Percentiles rank a stretch among this genome's conserved stretches.
phyloP scores from a whole-genome alignment of 2,113 vertebrate genomes.

The Symphodus melops region DNA sequence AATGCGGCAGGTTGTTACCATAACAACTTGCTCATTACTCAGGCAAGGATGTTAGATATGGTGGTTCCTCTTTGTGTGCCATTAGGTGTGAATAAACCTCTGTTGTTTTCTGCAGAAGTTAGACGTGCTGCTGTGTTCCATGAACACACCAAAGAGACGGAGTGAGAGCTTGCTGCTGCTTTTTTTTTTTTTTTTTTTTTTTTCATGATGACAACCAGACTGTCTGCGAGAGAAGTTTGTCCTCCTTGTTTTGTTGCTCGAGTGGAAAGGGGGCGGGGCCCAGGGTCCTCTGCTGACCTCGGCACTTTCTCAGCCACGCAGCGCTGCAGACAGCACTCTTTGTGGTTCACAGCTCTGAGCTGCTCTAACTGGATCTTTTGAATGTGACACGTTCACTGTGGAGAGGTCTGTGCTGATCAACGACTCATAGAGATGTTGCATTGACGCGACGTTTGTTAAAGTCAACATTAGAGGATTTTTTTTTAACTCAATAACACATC shows the following conservation, averaged over 20 bases:
- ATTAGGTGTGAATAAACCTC: conserved; percentile 3
- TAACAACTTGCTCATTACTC: not conserved
- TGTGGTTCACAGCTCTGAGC: conserved; percentile 10
- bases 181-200: not conserved
- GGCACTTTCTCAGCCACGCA: conserved; percentile 21
- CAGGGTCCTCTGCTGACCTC: conserved; percentile 27
- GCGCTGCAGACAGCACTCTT: not conserved
- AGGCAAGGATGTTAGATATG: not conserved
- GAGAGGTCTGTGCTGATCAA: not conserved
- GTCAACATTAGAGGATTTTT: not conserved
- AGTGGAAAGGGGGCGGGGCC: not conserved
- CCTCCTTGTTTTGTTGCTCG: not conserved
- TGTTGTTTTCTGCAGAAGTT: not conserved
- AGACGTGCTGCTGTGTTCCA: not conserved
- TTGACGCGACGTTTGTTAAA: not conserved
- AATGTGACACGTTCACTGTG: not conserved
- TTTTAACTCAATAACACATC: not conserved
- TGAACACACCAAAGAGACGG: no score
- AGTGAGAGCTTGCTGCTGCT: not conserved
- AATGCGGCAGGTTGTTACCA: not conserved
- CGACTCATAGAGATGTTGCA: not conserved
- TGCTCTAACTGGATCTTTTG: conserved; percentile 18
- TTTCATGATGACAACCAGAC: not conserved
- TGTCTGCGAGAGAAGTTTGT: not conserved
- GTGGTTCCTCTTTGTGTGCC: not conserved